Base-by-base conservation (phyloP, 2,797 vertebrate genomes). In the Scolopax bukidnonensis region DNA sequence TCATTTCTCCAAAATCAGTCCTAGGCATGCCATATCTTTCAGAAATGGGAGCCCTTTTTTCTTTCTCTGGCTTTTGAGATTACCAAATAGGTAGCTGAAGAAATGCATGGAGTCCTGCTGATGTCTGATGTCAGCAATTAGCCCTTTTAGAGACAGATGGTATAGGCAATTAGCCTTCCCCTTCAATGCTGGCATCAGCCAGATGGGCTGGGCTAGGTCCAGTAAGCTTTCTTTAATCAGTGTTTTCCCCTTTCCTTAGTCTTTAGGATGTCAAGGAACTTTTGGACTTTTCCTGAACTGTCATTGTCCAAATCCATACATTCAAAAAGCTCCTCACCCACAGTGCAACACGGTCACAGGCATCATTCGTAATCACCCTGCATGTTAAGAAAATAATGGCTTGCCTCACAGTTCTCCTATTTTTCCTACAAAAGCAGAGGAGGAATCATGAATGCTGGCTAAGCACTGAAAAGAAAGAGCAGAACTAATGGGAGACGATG, bases 211-310 rank as follows among this genome's bases (percentile, higher is more conserved):
- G 93, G 95, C 68, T 94, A 84, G 90, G 93, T 97, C 95, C 93
- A 89, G 90, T 97, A 96, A 95, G 93, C 95, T 92, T 95, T 96
- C 93, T 94, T 97, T 96, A 97, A 96, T 96, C 93, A 93, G 68
- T 78, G 60, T 92, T 94, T 87, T 78, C 33, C 61, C 59, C 69
- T 84, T 73, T 91, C 85, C 69, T 82, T 89, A 75, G 65, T 74
- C 84, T 86, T 91, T 89, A 93, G 71, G 75, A 81, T 87, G 64
- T 79, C 82, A 75, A 75, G 82, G 50, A 93, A 93, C 87, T 75
- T 71, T 92, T 12, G 9, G 61, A 86, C 64, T 83, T 89, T 94
- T 56, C 50, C 51, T 75, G 54, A 89, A 16, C 45, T 50, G 33
- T 77, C 32, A 27, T 32, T 1, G 0, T 83, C 32, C 64, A 56